phyloP scores from a whole-genome alignment of 2,113 vertebrate genomes.

The Sylvilagus bachmani region DNA sequence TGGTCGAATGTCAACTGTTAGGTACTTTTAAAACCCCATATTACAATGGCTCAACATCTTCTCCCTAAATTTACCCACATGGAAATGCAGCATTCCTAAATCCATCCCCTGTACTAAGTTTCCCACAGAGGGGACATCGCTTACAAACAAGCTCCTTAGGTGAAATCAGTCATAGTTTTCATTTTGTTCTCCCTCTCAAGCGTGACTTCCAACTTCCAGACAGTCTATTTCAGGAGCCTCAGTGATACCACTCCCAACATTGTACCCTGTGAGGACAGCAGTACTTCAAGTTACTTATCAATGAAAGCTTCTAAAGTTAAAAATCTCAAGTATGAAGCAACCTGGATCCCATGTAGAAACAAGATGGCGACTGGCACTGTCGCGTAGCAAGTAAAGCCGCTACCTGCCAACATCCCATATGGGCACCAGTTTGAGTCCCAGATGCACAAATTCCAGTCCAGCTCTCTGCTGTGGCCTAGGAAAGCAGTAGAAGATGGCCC shows the following conservation, averaged over 20 bases:
- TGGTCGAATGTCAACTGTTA: background rate
- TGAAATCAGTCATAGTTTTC: background rate
- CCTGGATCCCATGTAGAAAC: background rate
- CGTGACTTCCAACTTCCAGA: background rate
- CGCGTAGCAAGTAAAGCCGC: too few species aligned
- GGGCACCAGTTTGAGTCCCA: too few species aligned
- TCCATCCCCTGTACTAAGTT: background rate
- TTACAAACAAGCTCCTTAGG: background rate
- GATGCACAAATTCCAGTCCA: too few species aligned
- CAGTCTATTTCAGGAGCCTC: background rate
- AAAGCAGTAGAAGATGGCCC: too few species aligned
- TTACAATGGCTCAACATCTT: background rate
- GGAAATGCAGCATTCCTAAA: background rate
- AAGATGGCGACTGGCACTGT: background rate
- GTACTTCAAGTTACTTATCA: background rate
- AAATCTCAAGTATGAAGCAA: background rate
- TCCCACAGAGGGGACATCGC: background rate
- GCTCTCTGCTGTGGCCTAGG: too few species aligned
- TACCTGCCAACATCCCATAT: too few species aligned
- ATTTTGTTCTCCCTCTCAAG: background rate
- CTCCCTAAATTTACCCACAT: background rate
- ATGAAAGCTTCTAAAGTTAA: background rate
- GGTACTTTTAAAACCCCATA: background rate
- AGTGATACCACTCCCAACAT: background rate
- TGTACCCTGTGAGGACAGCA: background rate